Evolutionary conservation across 2,888 invertebrate genomes (phyloP).

Genomic region (Hemaris fuciformis): DNA sequence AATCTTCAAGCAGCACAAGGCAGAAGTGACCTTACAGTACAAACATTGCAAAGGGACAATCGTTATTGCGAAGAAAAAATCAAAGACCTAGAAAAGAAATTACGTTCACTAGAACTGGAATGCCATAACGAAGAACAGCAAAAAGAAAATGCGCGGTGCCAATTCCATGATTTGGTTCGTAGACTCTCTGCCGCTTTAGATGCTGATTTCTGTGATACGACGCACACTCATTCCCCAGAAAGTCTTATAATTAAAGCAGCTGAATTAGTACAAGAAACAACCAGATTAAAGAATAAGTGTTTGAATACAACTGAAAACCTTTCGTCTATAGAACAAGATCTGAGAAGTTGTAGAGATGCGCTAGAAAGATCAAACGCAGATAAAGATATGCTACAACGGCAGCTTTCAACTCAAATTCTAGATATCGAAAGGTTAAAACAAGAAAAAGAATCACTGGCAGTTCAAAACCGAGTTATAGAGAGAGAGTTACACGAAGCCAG

Average conservation of each 20-base stretch:
- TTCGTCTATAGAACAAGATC: conserved; percentile 83
- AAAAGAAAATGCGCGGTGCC: conserved; percentile 86
- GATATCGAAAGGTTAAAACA: conserved; percentile 88
- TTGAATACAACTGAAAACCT: conserved; percentile 82
- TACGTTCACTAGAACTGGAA: conserved; percentile 87
- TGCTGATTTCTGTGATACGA: conserved; percentile 85
- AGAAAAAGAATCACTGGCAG: conserved; percentile 88
- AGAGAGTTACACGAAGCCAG: conserved; percentile 86
- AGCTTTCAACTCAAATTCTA: conserved; percentile 85
- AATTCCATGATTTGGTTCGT: conserved; percentile 87
- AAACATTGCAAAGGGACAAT: conserved; percentile 88
- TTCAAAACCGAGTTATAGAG: conserved; percentile 87
- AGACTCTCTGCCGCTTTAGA: conserved; percentile 87
- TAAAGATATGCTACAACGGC: conserved; percentile 88
- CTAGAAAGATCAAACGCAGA: conserved; percentile 84
- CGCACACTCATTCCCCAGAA: conserved; percentile 85
- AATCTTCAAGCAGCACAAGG: conserved; percentile 83
- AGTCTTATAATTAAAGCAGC: conserved; percentile 88
- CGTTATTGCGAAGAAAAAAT: conserved; percentile 87
- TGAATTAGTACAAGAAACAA: conserved; percentile 88
- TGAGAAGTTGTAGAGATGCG: conserved; percentile 84
- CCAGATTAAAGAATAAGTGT: conserved; percentile 83
- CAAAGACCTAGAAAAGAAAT: conserved; percentile 88
- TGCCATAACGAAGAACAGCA: conserved; percentile 87
- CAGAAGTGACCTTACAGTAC: conserved; percentile 86